A percentile compares a stretch with the other conserved stretches of the same genome.
Conservation (phyloP, 92 coral and sea anemone genomes). For the Desmophyllum pertusum region DNA sequence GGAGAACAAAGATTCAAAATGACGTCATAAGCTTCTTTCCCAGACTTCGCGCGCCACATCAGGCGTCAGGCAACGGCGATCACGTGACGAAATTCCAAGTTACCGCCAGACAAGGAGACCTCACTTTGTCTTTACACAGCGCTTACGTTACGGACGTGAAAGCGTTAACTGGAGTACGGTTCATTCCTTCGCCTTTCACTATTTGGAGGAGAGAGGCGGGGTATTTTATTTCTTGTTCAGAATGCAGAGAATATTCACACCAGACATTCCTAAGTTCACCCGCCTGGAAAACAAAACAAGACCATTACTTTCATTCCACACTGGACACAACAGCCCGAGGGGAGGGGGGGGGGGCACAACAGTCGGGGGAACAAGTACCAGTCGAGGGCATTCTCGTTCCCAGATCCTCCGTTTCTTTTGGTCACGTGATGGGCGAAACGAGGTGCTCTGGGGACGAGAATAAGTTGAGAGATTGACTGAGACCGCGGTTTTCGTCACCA, state of each 20-base stretch:
- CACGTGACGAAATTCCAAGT: not conserved
- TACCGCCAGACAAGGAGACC: not conserved
- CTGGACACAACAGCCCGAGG: not conserved
- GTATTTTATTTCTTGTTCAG: constrained; percentile 72
- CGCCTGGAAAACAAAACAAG: constrained; percentile 59
- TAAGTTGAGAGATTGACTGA: no score
- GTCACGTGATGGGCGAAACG: not conserved
- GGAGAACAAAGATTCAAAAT: no score
- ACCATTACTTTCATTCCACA: no score
- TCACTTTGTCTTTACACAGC: not conserved
- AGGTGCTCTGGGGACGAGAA: no score
- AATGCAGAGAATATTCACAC: constrained; percentile 91
- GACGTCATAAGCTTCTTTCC: not conserved
- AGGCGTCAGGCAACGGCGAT: not conserved
- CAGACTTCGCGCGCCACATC: not conserved
- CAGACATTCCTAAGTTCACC: constrained; percentile 89
- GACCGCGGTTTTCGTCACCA: no score
- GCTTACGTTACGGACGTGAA: not conserved
- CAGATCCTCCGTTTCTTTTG: no score
- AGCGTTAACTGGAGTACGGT: not conserved
- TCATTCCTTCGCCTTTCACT: not conserved
- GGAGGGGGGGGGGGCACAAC: no score
- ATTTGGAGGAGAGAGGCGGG: not conserved
- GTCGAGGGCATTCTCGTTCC: no score
- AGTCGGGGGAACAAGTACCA: not conserved